phyloP scores from a whole-genome alignment of 2,113 vertebrate species.

The Grallaria varia region DNA sequence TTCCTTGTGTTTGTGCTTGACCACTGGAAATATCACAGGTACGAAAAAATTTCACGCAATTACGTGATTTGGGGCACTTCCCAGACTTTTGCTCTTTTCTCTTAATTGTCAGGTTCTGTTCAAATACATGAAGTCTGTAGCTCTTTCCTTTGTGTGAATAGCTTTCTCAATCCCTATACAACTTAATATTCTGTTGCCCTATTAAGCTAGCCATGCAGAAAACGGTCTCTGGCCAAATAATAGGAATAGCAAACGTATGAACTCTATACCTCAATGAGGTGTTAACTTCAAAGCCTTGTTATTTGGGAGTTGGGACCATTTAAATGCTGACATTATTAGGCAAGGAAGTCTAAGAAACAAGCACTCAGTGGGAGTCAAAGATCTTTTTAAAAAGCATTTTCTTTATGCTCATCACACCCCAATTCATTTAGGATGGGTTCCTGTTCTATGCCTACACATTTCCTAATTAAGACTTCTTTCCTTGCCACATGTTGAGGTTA shows the following conservation, averaged over 20 bases:
- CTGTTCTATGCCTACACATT: constrained; percentile 63
- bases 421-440: constrained; percentile 73
- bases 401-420: constrained; percentile 72
- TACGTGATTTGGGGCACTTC: constrained; percentile 33
- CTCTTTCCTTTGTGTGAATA: constrained; percentile 73
- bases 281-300: constrained; percentile 74
- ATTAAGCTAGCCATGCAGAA: constrained; percentile 75
- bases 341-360: constrained; percentile 75
- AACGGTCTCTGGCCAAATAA: constrained; percentile 68
- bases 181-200: constrained; percentile 73
- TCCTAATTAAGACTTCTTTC: constrained; percentile 72
- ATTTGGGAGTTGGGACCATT: constrained; percentile 67
- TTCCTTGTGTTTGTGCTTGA: background rate
- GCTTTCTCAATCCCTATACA: constrained; percentile 69
- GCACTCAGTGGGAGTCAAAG: constrained; percentile 74
- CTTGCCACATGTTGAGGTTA: constrained; percentile 69
- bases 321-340: constrained; percentile 75
- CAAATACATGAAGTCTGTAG: constrained; percentile 75
- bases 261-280: constrained; percentile 76
- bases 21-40: constrained; percentile 57
- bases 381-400: constrained; percentile 73
- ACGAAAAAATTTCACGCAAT: constrained; percentile 52
- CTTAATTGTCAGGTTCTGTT: constrained; percentile 68
- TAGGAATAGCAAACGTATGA: constrained; percentile 73
- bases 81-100: constrained; percentile 71